Percentiles rank a stretch among this genome's conserved stretches.
phyloP scores from a whole-genome alignment of 2,113 vertebrate species.

The Kobus ellipsiprymnus region DNA sequence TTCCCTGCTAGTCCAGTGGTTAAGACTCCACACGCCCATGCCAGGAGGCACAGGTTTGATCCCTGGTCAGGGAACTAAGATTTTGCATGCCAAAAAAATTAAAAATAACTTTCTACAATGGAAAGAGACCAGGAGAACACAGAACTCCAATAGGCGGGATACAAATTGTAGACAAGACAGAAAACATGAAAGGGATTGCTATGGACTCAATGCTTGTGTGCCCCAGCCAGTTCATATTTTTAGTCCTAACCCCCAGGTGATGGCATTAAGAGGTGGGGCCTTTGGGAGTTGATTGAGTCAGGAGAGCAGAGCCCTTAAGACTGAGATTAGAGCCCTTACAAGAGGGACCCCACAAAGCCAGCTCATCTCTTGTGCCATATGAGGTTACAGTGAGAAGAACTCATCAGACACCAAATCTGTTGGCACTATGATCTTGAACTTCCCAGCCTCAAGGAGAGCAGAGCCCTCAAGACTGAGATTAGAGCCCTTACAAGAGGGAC shows the following conservation, averaged over 20 bases:
- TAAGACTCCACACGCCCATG: neutral
- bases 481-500: neutral
- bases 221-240: neutral
- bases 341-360: neutral
- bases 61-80: neutral
- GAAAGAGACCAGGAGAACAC: neutral
- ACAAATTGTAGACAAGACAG: neutral
- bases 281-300: neutral
- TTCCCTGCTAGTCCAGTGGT: neutral
- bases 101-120: neutral
- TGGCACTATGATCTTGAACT: neutral
- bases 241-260: neutral
- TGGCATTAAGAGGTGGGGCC: neutral
- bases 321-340: neutral
- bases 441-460: neutral
- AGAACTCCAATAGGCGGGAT: neutral
- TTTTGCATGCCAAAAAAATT: neutral
- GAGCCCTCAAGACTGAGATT: neutral
- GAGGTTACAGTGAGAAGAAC: neutral
- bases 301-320: neutral
- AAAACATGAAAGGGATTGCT: neutral
- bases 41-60: neutral
- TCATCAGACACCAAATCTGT: neutral
- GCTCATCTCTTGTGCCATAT: neutral
- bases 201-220: neutral